These are phyloP conservation scores for Heliopora coerulea DNA, from an alignment of 92 coral and sea anemone species.

Conservation along the genomic window DNA sequence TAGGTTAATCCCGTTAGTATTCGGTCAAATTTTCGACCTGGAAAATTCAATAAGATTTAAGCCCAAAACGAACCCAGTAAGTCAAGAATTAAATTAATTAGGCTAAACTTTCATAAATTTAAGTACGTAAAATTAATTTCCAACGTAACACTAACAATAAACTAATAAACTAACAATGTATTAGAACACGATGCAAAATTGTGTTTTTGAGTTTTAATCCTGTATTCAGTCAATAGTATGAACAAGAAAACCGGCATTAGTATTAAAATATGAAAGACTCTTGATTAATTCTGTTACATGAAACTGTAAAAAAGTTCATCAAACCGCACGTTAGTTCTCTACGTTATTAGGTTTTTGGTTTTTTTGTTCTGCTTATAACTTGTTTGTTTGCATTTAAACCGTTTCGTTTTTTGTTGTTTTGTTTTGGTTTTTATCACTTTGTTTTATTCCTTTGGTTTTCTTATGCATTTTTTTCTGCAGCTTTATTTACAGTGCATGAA, in stretches of 20 bases:
- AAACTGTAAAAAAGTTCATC: background rate
- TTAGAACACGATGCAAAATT: background rate
- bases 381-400: no score
- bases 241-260: background rate
- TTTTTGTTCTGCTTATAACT: background rate
- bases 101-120: no score
- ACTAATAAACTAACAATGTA: background rate
- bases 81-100: no score
- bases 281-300: background rate
- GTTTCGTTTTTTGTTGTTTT: background rate
- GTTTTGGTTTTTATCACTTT: background rate
- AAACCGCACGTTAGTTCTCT: background rate
- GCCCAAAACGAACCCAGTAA: no score
- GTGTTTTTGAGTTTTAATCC: background rate
- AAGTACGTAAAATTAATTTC: no score
- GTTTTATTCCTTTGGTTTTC: background rate
- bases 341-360: background rate
- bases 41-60: no score
- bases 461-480: background rate
- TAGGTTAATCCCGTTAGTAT: no score
- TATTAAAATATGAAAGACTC: background rate
- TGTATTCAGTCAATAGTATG: background rate
- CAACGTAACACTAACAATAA: background rate
- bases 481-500: slow-evolving; percentile 4
- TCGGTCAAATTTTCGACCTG: no score